Evolutionary conservation across 2,888 invertebrate species (phyloP), one percentile per base, ranked within the genome.

Genomic region (Bibio marci): DNA sequence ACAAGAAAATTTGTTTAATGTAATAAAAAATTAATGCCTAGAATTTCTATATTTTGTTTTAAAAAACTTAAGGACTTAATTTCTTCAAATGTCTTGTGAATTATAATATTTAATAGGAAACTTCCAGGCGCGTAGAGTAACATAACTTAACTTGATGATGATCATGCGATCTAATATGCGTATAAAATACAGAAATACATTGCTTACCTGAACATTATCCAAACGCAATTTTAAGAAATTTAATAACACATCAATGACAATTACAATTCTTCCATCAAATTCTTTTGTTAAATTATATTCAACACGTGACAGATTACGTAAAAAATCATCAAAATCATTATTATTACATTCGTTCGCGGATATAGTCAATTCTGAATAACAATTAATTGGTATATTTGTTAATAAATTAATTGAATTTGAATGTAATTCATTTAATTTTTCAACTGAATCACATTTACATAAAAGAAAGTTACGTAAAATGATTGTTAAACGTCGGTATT

Each of bases 361-460:
- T 3, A 70, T 71, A 35, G 82, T 68, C 25, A 92, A 60, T 51
- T 77, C 74, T 38, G 70, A 67, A 51, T 80, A 85, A 55, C 77
- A 80, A 40, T 65, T 66, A 17, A 67, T 64, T n/a, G 88, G 87
- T 47, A 91, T 74, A 56, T 81, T 71, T 33, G 83, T 86, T 45
- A 94, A 63, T 48, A 92, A 64, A 63, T 92, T 86, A 8, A 85
- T 73, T 44, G 83, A 73, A 61, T 92, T 79, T 49, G 80, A 83
- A 47, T 75, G 69, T 26, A 90, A 61, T 44, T 77, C 76, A 52
- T 74, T 69, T 38, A 71, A 62, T 51, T 76, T 79, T 2, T 70
- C 72, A 19, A 68, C 63, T 41, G 63, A 65, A 19, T 65, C 58
- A 2, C 71, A 65, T 36, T 67, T 64, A 43, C 69, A 69, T 43